Conservation (phyloP, 23 tunicate species). For the Diplosoma virens region DNA sequence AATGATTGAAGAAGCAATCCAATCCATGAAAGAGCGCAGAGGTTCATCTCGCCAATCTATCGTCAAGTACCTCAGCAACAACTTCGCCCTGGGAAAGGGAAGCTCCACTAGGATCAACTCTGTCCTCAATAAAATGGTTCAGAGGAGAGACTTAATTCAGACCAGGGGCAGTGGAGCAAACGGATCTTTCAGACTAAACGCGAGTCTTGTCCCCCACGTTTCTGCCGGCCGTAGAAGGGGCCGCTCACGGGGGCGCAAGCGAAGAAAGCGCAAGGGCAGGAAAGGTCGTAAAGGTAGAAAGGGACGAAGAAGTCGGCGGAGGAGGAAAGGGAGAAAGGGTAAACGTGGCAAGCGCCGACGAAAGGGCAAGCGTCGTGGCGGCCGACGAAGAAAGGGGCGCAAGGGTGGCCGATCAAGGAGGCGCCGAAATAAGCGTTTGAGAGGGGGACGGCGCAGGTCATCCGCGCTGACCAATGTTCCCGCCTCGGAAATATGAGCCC, state of each 20-base stretch:
- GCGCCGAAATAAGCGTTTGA: no score
- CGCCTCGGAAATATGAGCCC: no score
- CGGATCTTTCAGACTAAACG: conserved; percentile 37
- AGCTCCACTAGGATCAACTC: conserved; percentile 31
- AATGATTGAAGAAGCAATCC: conserved; percentile 34
- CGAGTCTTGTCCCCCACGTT: neutral
- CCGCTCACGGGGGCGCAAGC: neutral
- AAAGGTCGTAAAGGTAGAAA: neutral
- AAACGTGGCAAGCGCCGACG: conserved; percentile 2
- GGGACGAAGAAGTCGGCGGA: neutral
- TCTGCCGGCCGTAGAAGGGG: neutral
- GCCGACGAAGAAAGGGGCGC: neutral
- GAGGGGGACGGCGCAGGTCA: no score
- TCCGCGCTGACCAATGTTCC: no score
- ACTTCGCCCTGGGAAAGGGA: conserved; percentile 3
- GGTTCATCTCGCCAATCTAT: conserved; percentile 46
- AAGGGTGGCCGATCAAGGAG: neutral
- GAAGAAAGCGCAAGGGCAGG: neutral
- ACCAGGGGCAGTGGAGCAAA: conserved; percentile 33
- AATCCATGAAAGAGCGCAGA: conserved; percentile 5
- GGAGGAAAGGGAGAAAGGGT: neutral
- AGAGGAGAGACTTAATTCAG: neutral
- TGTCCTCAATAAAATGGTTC: conserved; percentile 23
- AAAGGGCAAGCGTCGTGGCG: neutral
- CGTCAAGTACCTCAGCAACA: conserved; percentile 3